Conservation (phyloP, 2,888 invertebrate species). For the Strigamia maritima region DNA sequence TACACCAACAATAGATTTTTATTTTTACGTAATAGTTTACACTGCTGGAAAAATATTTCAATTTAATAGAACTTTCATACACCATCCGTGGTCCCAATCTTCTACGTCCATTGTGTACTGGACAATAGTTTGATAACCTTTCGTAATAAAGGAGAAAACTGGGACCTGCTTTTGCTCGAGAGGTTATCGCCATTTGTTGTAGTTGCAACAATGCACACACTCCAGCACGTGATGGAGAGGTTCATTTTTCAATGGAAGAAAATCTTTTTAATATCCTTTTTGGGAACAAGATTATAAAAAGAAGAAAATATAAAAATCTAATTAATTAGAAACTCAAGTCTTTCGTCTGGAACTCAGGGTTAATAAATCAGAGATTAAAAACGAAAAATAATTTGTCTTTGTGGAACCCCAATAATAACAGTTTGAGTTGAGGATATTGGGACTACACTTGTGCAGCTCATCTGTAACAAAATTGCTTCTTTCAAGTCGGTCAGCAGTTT, state of each 20-base stretch:
- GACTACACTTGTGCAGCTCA: background rate
- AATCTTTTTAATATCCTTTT: too few relatives aligned
- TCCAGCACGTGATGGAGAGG: background rate
- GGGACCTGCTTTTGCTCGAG: background rate
- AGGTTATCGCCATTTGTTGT: background rate
- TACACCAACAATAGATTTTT: too few relatives aligned
- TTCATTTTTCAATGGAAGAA: background rate
- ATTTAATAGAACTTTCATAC: background rate
- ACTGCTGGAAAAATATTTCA: background rate
- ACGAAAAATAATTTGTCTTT: background rate
- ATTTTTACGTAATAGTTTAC: too few relatives aligned
- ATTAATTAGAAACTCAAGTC: too few relatives aligned
- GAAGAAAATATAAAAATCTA: too few relatives aligned
- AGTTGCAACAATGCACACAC: background rate
- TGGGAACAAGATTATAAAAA: too few relatives aligned
- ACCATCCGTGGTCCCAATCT: background rate
- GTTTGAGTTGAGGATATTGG: background rate
- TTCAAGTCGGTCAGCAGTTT: conserved; percentile 15
- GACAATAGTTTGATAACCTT: background rate
- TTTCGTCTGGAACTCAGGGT: too few relatives aligned
- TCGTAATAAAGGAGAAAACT: background rate
- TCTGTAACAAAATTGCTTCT: background rate
- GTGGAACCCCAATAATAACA: background rate
- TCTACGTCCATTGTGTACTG: background rate
- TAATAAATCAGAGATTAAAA: background rate